phyloP scores from a whole-genome alignment of 2,797 vertebrate genomes.

The Synanceia verrucosa region DNA sequence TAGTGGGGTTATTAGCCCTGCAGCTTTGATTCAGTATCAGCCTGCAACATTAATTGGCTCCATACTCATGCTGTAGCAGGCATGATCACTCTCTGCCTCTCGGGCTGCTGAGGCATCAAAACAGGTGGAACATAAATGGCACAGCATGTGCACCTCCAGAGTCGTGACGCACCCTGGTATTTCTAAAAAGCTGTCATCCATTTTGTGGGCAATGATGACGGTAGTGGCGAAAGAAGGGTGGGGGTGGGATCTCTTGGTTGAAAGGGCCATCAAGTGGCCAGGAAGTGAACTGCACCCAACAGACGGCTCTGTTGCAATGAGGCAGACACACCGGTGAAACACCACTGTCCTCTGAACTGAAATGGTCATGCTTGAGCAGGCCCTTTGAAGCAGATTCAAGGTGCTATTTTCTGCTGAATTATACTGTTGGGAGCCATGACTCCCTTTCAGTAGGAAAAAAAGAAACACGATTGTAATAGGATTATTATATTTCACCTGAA shows the following conservation, averaged over 20 bases:
- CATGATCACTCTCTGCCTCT: slow-evolving; percentile 61
- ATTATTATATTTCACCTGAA: slow-evolving; percentile 29
- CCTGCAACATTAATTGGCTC: slow-evolving; percentile 45
- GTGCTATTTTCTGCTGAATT: slow-evolving; percentile 46
- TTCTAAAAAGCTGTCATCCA: slow-evolving; percentile 86
- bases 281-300: slow-evolving; percentile 59
- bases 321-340: slow-evolving; percentile 37
- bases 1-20: slow-evolving; percentile 42
- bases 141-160: slow-evolving; percentile 79
- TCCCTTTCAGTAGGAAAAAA: slow-evolving; percentile 1
- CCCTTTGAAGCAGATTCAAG: slow-evolving; percentile 41
- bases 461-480: slow-evolving; percentile 8
- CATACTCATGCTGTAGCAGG: slow-evolving; percentile 48
- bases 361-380: slow-evolving; percentile 49
- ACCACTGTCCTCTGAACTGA: slow-evolving; percentile 44
- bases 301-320: slow-evolving; percentile 30
- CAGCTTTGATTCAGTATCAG: slow-evolving; percentile 47
- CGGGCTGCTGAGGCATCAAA: slow-evolving; percentile 80
- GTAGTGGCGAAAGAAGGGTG: slow-evolving; percentile 50
- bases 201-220: slow-evolving; percentile 84
- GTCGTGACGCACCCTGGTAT: slow-evolving; percentile 85
- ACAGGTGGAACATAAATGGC: slow-evolving; percentile 83
- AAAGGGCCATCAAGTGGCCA: slow-evolving; percentile 84
- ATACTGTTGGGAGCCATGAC: slow-evolving; percentile 6
- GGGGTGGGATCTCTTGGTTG: slow-evolving; percentile 62